These are phyloP conservation scores for Drosophila sp. DNA, from an alignment of 1,140 invertebrate species.

Conservation along the genomic window DNA sequence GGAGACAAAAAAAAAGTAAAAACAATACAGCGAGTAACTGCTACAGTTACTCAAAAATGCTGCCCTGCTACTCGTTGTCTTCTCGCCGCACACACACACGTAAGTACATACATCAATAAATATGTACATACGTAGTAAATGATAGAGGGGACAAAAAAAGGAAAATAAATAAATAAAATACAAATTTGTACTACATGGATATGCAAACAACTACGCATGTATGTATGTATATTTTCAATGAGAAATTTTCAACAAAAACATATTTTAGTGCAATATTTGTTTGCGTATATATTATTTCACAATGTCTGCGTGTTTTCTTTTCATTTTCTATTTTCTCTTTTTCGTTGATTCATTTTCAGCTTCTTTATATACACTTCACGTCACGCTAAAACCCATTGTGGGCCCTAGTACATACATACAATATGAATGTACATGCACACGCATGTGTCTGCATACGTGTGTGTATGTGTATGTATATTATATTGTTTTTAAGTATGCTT, in stretches of 20 bases:
- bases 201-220: slow-evolving; percentile 60
- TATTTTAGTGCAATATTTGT: slow-evolving; percentile 54
- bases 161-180: slow-evolving; percentile 48
- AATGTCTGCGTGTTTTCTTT: slow-evolving; percentile 65
- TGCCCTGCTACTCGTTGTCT: slow-evolving; percentile 48
- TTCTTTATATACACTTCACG: slow-evolving; percentile 73
- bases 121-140: slow-evolving; percentile 32
- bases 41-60: slow-evolving; percentile 46
- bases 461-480: slow-evolving; percentile 63
- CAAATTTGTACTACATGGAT: slow-evolving; percentile 42
- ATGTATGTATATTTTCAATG: slow-evolving; percentile 32
- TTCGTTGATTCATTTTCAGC: slow-evolving; percentile 52
- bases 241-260: slow-evolving; percentile 31
- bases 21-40: slow-evolving; percentile 64
- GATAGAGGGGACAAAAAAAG: slow-evolving; percentile 34
- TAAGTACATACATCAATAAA: slow-evolving; percentile 17
- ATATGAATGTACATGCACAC: slow-evolving; percentile 48
- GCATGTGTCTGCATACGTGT: slow-evolving; percentile 58
- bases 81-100: slow-evolving; percentile 37
- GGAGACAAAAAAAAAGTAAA: slow-evolving; percentile 46
- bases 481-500: slow-evolving; percentile 45
- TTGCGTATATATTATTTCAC: slow-evolving; percentile 58
- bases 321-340: slow-evolving; percentile 61
- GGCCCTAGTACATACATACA: slow-evolving; percentile 39
- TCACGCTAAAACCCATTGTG: slow-evolving; percentile 72